phyloP scores from a whole-genome alignment of 1,140 invertebrate genomes.

The Antheraea mylitta region DNA sequence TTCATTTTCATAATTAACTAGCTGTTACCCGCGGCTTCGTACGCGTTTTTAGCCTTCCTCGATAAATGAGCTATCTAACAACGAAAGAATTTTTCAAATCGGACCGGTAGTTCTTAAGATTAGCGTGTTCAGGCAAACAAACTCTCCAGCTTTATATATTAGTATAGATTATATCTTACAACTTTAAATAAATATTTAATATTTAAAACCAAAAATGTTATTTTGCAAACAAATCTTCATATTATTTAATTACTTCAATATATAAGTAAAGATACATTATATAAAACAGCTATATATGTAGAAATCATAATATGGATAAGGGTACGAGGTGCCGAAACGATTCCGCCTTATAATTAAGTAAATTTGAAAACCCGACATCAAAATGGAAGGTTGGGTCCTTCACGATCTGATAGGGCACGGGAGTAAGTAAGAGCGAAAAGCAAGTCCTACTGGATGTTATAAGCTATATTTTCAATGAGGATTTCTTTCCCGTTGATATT shows the following conservation, averaged over 20 bases:
- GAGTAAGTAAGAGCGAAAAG: neutral
- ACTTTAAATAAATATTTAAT: too few species aligned
- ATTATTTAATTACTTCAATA: neutral
- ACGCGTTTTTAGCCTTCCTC: too few species aligned
- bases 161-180: too few species aligned
- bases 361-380: constrained; percentile 64
- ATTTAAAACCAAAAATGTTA: too few species aligned
- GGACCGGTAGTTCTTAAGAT: too few species aligned
- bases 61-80: too few species aligned
- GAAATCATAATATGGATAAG: neutral
- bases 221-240: too few species aligned
- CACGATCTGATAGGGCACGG: neutral
- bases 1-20: too few species aligned
- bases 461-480: neutral
- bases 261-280: neutral
- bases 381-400: constrained; percentile 10
- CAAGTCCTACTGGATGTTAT: neutral
- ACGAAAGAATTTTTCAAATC: too few species aligned
- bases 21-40: too few species aligned
- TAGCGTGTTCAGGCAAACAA: too few species aligned
- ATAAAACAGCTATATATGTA: neutral
- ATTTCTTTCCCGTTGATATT: neutral
- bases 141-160: too few species aligned
- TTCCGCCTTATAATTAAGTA: constrained; percentile 66
- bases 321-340: constrained; percentile 38